Evolutionary conservation across 2,797 vertebrate species (phyloP).

Genomic region (Helarctos malayanus): DNA sequence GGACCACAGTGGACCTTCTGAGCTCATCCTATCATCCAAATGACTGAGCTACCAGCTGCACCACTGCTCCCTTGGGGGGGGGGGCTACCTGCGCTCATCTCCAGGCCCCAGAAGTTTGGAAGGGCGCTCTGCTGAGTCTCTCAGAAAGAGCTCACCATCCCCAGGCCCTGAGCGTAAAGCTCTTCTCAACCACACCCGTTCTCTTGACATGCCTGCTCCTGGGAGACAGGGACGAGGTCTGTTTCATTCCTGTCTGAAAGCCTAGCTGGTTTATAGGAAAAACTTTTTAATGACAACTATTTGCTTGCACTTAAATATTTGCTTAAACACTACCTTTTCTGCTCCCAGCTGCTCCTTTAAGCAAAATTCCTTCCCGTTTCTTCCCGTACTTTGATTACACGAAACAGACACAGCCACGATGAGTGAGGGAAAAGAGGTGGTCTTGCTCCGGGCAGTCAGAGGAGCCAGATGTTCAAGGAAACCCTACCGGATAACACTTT

Average conservation of each 20-base stretch:
- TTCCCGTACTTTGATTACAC: neutral
- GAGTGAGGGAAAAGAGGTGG: fast-evolving
- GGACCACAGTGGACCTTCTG: fast-evolving
- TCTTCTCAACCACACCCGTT: fast-evolving
- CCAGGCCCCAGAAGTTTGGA: neutral
- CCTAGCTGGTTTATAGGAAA: neutral
- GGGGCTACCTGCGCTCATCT: fast-evolving
- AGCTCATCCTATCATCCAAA: fast-evolving
- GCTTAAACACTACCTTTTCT: neutral
- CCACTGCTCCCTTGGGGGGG: neutral
- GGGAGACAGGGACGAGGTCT: neutral
- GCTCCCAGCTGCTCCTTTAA: neutral
- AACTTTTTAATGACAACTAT: neutral
- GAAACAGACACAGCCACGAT: fast-evolving
- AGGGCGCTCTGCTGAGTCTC: neutral
- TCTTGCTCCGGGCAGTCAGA: neutral
- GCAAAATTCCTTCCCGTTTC: neutral
- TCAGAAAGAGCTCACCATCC: neutral
- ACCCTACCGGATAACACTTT: fast-evolving
- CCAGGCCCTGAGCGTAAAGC: neutral
- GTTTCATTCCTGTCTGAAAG: fast-evolving
- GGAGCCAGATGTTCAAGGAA: neutral
- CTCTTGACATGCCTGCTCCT: fast-evolving
- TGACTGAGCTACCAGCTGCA: fast-evolving
- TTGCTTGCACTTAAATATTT: neutral